These are phyloP conservation scores for Eristalinus sepulchralis DNA, from an alignment of 2,888 invertebrate species.

Conservation along the genomic window DNA sequence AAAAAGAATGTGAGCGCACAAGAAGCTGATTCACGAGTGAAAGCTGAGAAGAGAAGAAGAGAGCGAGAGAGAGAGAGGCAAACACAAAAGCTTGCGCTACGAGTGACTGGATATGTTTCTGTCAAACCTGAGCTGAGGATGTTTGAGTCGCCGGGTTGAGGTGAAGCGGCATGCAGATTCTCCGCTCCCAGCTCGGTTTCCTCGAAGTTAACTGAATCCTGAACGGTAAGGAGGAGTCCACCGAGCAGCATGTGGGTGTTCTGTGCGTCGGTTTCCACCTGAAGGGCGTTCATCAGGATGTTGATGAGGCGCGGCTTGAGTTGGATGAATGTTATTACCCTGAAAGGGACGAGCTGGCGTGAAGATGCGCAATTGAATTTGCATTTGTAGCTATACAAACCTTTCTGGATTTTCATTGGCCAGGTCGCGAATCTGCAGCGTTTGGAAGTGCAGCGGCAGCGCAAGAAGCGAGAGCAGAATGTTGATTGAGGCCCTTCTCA, in stretches of 20 bases:
- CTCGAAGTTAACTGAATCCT: conserved; percentile 90
- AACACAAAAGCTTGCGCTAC: conserved; percentile 16
- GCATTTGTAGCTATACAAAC: conserved; percentile 72
- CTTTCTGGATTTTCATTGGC: conserved; percentile 83
- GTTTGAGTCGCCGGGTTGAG: conserved; percentile 81
- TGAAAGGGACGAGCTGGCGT: conserved; percentile 68
- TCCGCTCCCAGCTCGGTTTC: conserved; percentile 85
- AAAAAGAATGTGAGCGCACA: conserved; percentile 63
- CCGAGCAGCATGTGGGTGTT: conserved; percentile 94
- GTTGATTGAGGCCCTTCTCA: conserved; percentile 95
- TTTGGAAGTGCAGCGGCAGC: conserved; percentile 95
- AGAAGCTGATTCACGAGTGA: conserved; percentile 69
- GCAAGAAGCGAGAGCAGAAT: conserved; percentile 94
- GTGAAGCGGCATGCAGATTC: conserved; percentile 82
- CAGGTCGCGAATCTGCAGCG: conserved; percentile 87
- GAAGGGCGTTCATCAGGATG: conserved; percentile 90
- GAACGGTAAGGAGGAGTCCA: conserved; percentile 88
- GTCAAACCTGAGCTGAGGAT: conserved; percentile 86
- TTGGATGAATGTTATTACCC: conserved; percentile 84
- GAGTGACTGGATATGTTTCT: conserved; percentile 4
- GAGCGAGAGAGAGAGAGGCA: conserved; percentile 48
- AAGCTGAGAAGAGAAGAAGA: conserved; percentile 58
- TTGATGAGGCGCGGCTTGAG: conserved; percentile 90
- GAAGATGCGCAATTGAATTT: conserved; percentile 72
- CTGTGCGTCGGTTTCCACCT: conserved; percentile 91